Evolutionary conservation across 1,140 invertebrate genomes (phyloP).

Genomic region (Apis laboriosa): DNA sequence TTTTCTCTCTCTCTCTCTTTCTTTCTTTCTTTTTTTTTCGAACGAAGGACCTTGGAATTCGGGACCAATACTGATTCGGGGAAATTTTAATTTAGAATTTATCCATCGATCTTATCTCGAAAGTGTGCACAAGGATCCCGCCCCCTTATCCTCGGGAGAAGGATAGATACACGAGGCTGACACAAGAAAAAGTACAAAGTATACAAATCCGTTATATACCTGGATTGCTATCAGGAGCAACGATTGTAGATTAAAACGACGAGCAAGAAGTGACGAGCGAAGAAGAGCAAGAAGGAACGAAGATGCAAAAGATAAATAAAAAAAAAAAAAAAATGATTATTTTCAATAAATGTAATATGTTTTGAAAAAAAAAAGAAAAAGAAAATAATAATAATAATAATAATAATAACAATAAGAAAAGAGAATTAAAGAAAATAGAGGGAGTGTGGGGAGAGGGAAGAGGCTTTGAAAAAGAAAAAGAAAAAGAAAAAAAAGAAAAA

Average conservation of each 20-base stretch:
- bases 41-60: neutral
- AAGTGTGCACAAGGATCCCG: neutral
- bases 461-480: neutral
- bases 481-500: too few relatives aligned
- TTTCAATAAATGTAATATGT: conserved; percentile 72
- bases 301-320: conserved; percentile 41
- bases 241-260: conserved; percentile 46
- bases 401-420: neutral
- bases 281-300: conserved; percentile 31
- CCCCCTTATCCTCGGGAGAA: neutral
- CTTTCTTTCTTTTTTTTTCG: neutral
- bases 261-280: conserved; percentile 26
- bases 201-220: conserved; percentile 37
- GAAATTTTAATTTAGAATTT: neutral
- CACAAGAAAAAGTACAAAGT: conserved; percentile 45
- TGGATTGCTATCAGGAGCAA: conserved; percentile 57
- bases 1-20: neutral
- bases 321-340: conserved; percentile 54
- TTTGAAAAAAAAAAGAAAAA: conserved; percentile 41
- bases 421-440: neutral
- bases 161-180: neutral
- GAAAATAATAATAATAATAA: neutral
- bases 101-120: neutral
- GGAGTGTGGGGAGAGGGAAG: neutral
- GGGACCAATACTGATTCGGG: neutral